Evolutionary conservation across 2,888 invertebrate species (phyloP).

Genomic region (Seladonia tumulorum): DNA sequence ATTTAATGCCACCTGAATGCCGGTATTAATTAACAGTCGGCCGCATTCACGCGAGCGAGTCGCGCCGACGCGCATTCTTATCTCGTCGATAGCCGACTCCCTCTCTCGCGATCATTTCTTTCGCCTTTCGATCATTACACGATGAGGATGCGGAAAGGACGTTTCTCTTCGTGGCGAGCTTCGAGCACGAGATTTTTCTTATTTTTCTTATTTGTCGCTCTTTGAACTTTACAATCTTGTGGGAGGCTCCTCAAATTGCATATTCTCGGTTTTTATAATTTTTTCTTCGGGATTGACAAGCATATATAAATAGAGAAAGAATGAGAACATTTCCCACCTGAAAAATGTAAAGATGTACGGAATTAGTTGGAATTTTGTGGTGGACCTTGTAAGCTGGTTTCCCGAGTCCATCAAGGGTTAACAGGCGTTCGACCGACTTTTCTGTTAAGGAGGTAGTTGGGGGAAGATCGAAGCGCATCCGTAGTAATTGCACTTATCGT

Average conservation of each 20-base stretch:
- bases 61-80: constrained; percentile 66
- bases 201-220: background rate
- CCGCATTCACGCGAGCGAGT: constrained; percentile 68
- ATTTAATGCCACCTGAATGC: constrained; percentile 77
- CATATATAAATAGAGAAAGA: too few relatives aligned
- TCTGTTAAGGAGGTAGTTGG: background rate
- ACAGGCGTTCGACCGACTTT: background rate
- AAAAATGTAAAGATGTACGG: background rate
- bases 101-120: constrained; percentile 24
- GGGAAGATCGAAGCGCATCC: constrained; percentile 11
- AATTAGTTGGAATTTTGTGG: background rate
- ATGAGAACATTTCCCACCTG: background rate
- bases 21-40: constrained; percentile 78
- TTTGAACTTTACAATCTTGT: too few relatives aligned
- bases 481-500: constrained; percentile 74
- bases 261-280: background rate
- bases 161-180: too few relatives aligned
- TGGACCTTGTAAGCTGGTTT: background rate
- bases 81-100: constrained; percentile 54
- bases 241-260: too few relatives aligned
- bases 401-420: background rate
- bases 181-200: background rate
- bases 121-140: background rate
- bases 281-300: background rate
- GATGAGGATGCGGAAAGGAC: background rate